Evolutionary conservation across 2,113 vertebrate genomes (phyloP), one percentile per base, ranked within the genome.

Genomic region (Siphamia tubifer): DNA sequence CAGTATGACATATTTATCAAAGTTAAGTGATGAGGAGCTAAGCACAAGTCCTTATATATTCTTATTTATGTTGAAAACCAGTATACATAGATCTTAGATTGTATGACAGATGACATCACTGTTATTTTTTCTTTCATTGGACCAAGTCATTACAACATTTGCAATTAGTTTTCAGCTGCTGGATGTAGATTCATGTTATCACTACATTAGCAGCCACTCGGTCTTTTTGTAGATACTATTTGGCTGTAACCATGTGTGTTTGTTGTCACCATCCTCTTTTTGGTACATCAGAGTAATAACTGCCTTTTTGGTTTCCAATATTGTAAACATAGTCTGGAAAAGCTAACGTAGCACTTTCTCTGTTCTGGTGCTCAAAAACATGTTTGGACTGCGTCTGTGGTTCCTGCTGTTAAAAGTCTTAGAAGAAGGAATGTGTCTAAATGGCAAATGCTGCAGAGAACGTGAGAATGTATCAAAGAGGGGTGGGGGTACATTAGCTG

Each of bases 391-490:
- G 74, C 80, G 79, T 87, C 87, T 91, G 89, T 80, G 87, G 85
- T 84, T 82, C 82, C 74, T 7, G 74, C 91, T 85, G 85, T 88
- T 90, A 55, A 70, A 70, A 84, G 82, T 85, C 75, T 84, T 83
- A 80, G 75, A 72, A 68, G 61, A 45, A 91, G 89, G 91, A 93
- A 93, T 93, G 90, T 90, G 84, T 91, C 81, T 88, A 79, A 92
- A 90, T 83, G 87, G 87, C 84, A 87, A 86, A 85, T 82, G 81
- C 87, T 84, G 80, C 54, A 34, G 81, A 79, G 85, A 85, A 85
- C 58, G 58, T 81, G 79, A 82, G 79, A 85, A 81, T 81, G 72
- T 80, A 83, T 85, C 68, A 79, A 79, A 87, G 88, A 78, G 68
- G 72, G 79, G 72, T 74, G 83, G 79, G 83, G 87, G 77, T 49